Conservation (phyloP, 2,888 invertebrate genomes). For the Serrognathus titanus region DNA sequence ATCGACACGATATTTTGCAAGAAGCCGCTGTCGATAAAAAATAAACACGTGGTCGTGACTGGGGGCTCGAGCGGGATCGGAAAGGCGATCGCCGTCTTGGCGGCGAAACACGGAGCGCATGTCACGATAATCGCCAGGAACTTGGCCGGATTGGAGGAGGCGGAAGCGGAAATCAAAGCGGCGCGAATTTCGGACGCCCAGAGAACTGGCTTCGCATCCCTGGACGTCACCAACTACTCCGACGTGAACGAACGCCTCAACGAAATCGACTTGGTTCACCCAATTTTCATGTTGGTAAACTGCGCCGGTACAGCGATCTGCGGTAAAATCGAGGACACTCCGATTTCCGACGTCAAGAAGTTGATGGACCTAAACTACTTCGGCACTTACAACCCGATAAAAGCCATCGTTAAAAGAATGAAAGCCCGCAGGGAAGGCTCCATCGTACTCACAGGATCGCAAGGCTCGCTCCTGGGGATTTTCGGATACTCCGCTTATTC, state of each 20-base stretch:
- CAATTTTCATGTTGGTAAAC: constrained; percentile 87
- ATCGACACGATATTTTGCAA: not conserved
- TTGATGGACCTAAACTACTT: constrained; percentile 87
- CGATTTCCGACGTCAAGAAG: constrained; percentile 62
- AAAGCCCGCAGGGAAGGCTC: constrained; percentile 74
- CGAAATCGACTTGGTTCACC: constrained; percentile 67
- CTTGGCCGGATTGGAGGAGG: constrained; percentile 61
- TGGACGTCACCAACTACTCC: constrained; percentile 59
- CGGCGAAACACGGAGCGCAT: constrained; percentile 76
- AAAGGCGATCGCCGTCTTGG: constrained; percentile 74
- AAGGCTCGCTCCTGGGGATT: constrained; percentile 81
- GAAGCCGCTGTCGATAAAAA: constrained; percentile 26
- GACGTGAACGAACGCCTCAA: constrained; percentile 50
- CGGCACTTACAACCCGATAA: constrained; percentile 79
- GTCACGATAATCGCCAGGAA: constrained; percentile 90
- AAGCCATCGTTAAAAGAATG: constrained; percentile 78
- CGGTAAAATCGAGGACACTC: constrained; percentile 75
- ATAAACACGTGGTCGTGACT: constrained; percentile 71
- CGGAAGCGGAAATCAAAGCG: constrained; percentile 58
- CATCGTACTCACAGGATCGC: constrained; percentile 85
- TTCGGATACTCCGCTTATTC: constrained; percentile 93
- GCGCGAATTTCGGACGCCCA: constrained; percentile 52
- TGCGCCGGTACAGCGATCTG: constrained; percentile 88
- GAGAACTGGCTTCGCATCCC: constrained; percentile 60
- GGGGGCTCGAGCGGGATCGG: constrained; percentile 98